Base-by-base conservation (phyloP, 2,797 vertebrate genomes). In the Gephyroberyx darwinii region DNA sequence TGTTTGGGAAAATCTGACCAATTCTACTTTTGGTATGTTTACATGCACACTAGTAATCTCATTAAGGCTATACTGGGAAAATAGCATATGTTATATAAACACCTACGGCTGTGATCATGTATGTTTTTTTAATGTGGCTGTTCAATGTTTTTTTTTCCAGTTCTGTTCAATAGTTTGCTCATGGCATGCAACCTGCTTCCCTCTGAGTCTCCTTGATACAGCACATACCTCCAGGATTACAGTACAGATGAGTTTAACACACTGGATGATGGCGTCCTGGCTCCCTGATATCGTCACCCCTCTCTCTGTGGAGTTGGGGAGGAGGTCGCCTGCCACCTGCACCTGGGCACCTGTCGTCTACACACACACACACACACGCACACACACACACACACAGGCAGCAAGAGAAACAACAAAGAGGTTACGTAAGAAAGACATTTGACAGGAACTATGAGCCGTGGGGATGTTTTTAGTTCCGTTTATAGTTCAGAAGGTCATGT, bases 271-370 rank as follows among this genome's bases (percentile, higher is more conserved):
- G 91, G 96, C 93, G 39, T 98, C 96, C 1, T 97, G 96, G 66
- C 94, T 95, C 9, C 97, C 97, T 0, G 96, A 98, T 86, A 99
- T 95, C 0, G 96, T 98, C 86, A 99, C 97, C 1, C 96, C 97
- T 30, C 97, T 93, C 90, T 98, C 97, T 0, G 97, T 98, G 88
- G 97, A 98, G 91, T 98, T 98, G 54, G 97, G 97, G 41, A 98
- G 95, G 80, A 98, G 93, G 87, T 98, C 97, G 4, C 96, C 96
- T 0, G 97, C 96, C 68, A 99, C 97, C 89, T 99, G 97, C 65
- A 99, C 96, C 91, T 98, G 96, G 0, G 96, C 96, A 51, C 97
- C 97, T 0, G 97, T 96, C 8, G 94, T 95, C 96, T 98, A 79
- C 30, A n/a, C 56, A 13, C 66, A 55, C 63, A 66, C 35, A 70